Evolutionary conservation across 2,888 invertebrate genomes (phyloP), one percentile per base, ranked within the genome.

Genomic region (Parelbella ahira): DNA sequence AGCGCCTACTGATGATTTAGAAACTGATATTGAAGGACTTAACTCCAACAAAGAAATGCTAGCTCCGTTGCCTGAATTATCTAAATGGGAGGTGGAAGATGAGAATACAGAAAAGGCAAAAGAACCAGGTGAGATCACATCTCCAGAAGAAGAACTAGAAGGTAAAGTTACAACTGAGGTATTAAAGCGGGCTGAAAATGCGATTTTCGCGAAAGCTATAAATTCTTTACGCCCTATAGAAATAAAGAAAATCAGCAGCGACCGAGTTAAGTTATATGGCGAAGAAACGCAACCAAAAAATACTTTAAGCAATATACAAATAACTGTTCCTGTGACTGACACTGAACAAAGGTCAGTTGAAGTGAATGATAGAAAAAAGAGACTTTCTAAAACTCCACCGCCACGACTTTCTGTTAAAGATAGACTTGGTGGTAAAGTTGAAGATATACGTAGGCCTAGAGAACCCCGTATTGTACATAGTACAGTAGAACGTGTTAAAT

Each of bases 141-240:
- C 80, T 19, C 86, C 82, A 0, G 81, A 84, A 30, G 78, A 80
- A 63, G 72, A 87, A 68, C 90, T 89, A 53, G 90, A 90, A 54
- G 80, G 89, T 39, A 94, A 94, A 79, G 92, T 93, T 0, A 96
- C 96, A 1, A 94, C 93, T 9, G 96, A 96, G 74, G 95, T 97
- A 2, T 84, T 97, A 33, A 96, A 97, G 66, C 89, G 96, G 52
- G 97, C 97, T 1, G 97, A 97, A 81, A 96, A 97, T 69, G 96
- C 94, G 0, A 94, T 97, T 56, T 95, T 97, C 69, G 94, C 96
- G 24, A 95, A 97, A 73, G 94, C 94, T 0, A 93, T 94, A 25
- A 94, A 93, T 61, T 94, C 95, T 0, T 91, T 94, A 28, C 88
- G 93, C 44, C 93, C 93, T 0, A 91, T 93, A 36, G 94, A 94